phyloP scores from a whole-genome alignment of 37 sponge, comb jelly and placozoan species.

The Corticium candelabrum region DNA sequence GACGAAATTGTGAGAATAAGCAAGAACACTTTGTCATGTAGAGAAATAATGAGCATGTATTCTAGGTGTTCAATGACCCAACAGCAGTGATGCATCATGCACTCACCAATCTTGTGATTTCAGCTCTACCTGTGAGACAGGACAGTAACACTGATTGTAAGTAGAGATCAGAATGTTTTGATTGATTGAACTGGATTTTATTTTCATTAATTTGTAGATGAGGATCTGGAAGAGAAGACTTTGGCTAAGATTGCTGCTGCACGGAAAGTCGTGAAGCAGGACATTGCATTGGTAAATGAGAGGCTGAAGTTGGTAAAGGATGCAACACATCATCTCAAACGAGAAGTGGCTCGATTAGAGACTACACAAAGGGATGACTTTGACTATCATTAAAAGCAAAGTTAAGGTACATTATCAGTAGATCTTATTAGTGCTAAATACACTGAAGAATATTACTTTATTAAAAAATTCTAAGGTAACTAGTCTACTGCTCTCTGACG shows the following conservation, averaged over 20 bases:
- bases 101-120: constrained; percentile 41
- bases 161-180: background rate
- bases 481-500: no score
- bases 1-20: constrained; percentile 62
- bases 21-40: background rate
- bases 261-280: constrained; percentile 59
- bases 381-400: no score
- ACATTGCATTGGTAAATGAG: constrained; percentile 71
- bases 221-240: constrained; percentile 63
- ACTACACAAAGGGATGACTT: background rate
- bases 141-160: constrained; percentile 62
- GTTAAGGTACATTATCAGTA: no score
- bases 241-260: constrained; percentile 39
- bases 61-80: constrained; percentile 79
- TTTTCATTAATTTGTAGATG: no score
- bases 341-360: background rate
- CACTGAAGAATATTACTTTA: no score
- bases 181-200: background rate
- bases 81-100: constrained; percentile 56
- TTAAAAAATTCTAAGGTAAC: no score
- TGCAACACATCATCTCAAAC: constrained; percentile 22
- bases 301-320: constrained; percentile 55
- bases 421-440: no score
- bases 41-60: background rate
- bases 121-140: constrained; percentile 55